Conservation (phyloP, 2,888 invertebrate species). For the Salpingus planirostris region DNA sequence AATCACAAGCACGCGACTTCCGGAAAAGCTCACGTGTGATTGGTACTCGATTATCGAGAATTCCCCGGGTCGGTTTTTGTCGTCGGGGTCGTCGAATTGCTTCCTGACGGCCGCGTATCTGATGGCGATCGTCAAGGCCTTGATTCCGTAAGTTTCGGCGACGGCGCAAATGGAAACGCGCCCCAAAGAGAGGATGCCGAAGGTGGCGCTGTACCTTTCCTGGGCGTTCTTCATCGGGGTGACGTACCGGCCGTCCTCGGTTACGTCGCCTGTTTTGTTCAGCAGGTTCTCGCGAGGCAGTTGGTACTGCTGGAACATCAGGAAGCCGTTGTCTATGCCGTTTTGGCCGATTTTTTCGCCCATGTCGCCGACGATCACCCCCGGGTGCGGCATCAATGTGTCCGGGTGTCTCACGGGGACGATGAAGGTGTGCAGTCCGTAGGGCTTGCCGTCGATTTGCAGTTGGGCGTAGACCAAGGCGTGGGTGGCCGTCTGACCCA, state of each 20-base stretch:
- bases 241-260: slow-evolving; percentile 71
- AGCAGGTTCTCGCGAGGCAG: slow-evolving; percentile 72
- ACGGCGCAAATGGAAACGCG: slow-evolving; percentile 67
- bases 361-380: slow-evolving; percentile 82
- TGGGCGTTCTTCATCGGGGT: slow-evolving; percentile 72
- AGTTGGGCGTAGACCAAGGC: slow-evolving; percentile 83
- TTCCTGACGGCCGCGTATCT: slow-evolving; percentile 78
- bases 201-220: slow-evolving; percentile 74
- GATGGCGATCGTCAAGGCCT: slow-evolving; percentile 74
- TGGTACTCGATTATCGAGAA: slow-evolving; percentile 87
- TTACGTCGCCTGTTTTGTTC: slow-evolving; percentile 81
- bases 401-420: slow-evolving; percentile 72
- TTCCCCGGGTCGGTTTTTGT: slow-evolving; percentile 61
- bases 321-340: slow-evolving; percentile 82
- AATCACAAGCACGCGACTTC: too few relatives aligned
- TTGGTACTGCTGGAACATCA: slow-evolving; percentile 70
- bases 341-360: slow-evolving; percentile 88
- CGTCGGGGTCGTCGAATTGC: slow-evolving; percentile 81
- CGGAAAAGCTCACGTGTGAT: slow-evolving; percentile 71
- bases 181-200: slow-evolving; percentile 76
- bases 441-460: slow-evolving; percentile 64
- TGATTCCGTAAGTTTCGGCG: slow-evolving; percentile 53
- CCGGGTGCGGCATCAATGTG: slow-evolving; percentile 63
- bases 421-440: slow-evolving; percentile 84
- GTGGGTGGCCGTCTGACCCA: slow-evolving; percentile 77